Conservation (phyloP, 2,113 vertebrate species). For the Puntigrus tetrazona region DNA sequence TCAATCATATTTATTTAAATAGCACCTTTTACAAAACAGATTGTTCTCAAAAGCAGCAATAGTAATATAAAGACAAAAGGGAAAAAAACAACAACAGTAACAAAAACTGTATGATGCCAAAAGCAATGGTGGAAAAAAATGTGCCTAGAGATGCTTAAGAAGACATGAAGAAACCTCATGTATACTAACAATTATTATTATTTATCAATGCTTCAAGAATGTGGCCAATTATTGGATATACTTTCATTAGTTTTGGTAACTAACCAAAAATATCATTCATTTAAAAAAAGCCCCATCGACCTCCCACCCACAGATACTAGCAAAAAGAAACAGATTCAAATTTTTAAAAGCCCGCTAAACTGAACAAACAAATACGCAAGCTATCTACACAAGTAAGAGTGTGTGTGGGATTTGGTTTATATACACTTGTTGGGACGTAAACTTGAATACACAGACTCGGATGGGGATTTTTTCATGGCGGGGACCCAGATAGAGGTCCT, state of each 20-base stretch:
- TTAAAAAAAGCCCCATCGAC: too few relatives aligned
- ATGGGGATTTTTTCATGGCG: too few relatives aligned
- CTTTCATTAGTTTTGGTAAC: neutral
- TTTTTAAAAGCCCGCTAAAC: too few relatives aligned
- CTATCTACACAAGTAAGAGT: too few relatives aligned
- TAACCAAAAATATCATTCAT: neutral
- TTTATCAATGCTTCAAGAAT: neutral
- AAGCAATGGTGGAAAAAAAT: neutral
- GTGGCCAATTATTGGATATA: neutral
- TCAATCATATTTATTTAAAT: neutral
- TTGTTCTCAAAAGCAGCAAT: neutral
- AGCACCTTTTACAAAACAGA: neutral
- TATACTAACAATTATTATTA: neutral
- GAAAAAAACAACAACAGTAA: too few relatives aligned
- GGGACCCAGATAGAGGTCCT: too few relatives aligned
- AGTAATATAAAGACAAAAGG: neutral
- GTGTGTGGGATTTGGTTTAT: too few relatives aligned
- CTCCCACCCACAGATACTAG: too few relatives aligned
- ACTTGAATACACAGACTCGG: too few relatives aligned
- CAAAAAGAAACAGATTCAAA: too few relatives aligned
- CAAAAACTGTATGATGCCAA: neutral
- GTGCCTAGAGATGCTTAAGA: neutral
- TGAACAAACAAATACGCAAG: too few relatives aligned
- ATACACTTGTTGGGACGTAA: too few relatives aligned
- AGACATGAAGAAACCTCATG: neutral